Evolutionary conservation across 2,888 invertebrate species (phyloP).

Genomic region (Xylota sylvarum): DNA sequence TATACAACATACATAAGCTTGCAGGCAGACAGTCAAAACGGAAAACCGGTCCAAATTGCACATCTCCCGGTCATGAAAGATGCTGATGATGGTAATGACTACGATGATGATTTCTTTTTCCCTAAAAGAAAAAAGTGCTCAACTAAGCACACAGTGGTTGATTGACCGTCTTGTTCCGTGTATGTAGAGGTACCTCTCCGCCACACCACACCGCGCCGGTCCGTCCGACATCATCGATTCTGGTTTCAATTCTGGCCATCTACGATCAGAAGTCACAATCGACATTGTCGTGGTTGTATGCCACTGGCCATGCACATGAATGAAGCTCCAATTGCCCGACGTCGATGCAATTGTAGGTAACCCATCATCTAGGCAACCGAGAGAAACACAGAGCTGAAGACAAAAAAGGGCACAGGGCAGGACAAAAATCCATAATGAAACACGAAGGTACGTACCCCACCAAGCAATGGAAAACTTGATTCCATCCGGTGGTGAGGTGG

Average conservation of each 20-base stretch:
- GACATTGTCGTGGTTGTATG: conserved; percentile 55
- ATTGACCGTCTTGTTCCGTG: conserved; percentile 60
- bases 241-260: conserved; percentile 30
- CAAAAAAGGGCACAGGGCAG: conserved; percentile 45
- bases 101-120: conserved; percentile 38
- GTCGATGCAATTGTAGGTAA: conserved; percentile 36
- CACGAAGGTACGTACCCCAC: conserved; percentile 18
- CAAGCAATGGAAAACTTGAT: conserved; percentile 45
- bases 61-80: conserved; percentile 45
- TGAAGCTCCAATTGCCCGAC: conserved; percentile 56
- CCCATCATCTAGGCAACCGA: conserved; percentile 14
- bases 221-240: conserved; percentile 56
- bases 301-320: conserved; percentile 50
- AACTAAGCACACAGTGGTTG: conserved; percentile 45
- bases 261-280: not conserved
- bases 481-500: not conserved
- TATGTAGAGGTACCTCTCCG: not conserved
- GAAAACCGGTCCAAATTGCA: conserved; percentile 61
- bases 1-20: conserved; percentile 11
- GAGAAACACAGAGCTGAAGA: not conserved
- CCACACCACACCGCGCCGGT: too few relatives aligned
- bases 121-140: conserved; percentile 6
- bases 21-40: conserved; percentile 1
- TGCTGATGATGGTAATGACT: conserved; percentile 59
- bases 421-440: conserved; percentile 52